A percentile compares a stretch with the other conserved stretches of the same genome.
Conservation (phyloP, 2,888 invertebrate genomes). For the Melitaea athalia region DNA sequence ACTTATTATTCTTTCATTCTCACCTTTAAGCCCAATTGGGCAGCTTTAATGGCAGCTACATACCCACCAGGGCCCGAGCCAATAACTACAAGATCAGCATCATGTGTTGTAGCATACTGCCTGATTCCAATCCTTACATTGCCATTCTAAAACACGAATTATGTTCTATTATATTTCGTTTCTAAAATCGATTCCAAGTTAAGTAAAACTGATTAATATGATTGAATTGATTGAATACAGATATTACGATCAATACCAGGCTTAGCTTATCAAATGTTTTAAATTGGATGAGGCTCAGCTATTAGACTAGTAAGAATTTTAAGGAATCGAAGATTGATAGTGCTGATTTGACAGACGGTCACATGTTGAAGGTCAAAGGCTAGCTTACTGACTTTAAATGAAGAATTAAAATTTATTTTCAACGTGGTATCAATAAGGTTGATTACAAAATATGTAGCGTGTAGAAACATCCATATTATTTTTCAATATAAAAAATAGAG, state of each 20-base stretch:
- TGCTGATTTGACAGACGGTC: conserved; percentile 54
- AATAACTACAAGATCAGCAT: conserved; percentile 97
- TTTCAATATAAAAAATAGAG: conserved; percentile 7
- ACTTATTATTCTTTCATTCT: no score
- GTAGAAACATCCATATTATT: neutral
- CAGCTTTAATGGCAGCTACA: conserved; percentile 99
- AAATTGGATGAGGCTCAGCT: no score
- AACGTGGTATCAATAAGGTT: neutral
- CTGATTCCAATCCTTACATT: conserved; percentile 68
- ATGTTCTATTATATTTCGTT: neutral
- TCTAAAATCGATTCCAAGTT: no score
- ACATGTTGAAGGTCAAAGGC: conserved; percentile 73
- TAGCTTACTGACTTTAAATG: conserved; percentile 32
- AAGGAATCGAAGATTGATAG: neutral
- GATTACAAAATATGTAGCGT: neutral
- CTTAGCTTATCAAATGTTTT: no score
- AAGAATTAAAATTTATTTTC: conserved; percentile 3
- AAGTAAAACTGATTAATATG: no score
- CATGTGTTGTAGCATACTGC: conserved; percentile 87
- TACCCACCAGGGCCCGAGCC: conserved; percentile 99
- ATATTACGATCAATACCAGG: no score
- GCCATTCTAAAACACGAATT: conserved; percentile 55
- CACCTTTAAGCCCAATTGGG: conserved; percentile 98
- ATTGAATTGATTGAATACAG: no score
- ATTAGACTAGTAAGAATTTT: neutral